phyloP scores from a whole-genome alignment of 92 coral and sea anemone genomes.

The Bergia sp. region DNA sequence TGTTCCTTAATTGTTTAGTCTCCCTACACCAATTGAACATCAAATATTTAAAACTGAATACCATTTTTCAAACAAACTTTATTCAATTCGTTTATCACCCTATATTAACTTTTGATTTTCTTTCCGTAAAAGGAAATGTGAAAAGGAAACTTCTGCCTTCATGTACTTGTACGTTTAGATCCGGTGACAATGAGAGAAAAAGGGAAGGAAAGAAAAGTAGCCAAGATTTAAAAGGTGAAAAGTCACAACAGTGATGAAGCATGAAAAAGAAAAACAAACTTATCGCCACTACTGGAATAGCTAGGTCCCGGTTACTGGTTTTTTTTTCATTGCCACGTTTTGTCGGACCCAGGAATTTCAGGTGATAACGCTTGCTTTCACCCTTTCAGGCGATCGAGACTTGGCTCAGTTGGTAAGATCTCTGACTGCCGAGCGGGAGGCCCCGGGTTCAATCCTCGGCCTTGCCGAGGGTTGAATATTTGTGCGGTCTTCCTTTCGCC shows the following conservation, averaged over 20 bases:
- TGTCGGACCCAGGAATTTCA: too few relatives aligned
- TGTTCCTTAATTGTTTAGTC: slow-evolving; percentile 10
- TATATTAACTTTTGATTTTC: background rate
- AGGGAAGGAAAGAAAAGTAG: too few relatives aligned
- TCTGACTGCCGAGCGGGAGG: too few relatives aligned
- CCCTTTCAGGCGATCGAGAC: too few relatives aligned
- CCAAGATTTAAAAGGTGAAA: slow-evolving; percentile 17
- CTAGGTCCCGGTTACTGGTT: too few relatives aligned
- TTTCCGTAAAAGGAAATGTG: background rate
- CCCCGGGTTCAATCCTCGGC: too few relatives aligned
- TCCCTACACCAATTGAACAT: slow-evolving; percentile 1
- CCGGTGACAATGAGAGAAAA: background rate
- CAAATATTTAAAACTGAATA: slow-evolving; percentile 8
- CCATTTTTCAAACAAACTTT: background rate
- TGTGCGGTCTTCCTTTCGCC: too few relatives aligned
- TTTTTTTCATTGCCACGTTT: too few relatives aligned
- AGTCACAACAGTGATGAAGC: slow-evolving; percentile 13
- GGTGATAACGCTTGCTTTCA: too few relatives aligned
- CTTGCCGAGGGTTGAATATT: too few relatives aligned
- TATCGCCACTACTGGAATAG: too few relatives aligned
- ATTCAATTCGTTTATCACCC: background rate
- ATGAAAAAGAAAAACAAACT: background rate
- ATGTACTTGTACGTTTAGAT: background rate
- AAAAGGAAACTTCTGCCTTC: background rate
- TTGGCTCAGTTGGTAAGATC: too few relatives aligned